Conservation (phyloP, 1,140 invertebrate species). For the Euura saliciscinereae region DNA sequence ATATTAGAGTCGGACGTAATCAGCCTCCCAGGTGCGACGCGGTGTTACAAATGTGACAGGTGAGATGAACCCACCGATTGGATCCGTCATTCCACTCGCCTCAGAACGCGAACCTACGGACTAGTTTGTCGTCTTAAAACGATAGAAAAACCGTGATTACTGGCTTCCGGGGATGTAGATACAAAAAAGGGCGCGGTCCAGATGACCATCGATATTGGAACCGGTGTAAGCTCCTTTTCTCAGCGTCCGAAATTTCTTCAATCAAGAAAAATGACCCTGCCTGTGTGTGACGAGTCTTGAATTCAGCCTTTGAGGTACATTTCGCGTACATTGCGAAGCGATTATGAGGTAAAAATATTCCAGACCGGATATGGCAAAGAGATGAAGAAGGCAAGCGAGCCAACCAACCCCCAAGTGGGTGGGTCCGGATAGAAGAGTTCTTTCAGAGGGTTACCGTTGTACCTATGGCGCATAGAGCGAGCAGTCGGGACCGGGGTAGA, state of each 20-base stretch:
- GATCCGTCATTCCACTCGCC: not conserved
- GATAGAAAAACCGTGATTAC: not conserved
- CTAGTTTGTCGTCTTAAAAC: not conserved
- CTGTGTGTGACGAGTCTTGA: no score
- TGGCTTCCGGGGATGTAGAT: not conserved
- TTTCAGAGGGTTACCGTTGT: not conserved
- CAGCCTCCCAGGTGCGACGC: constrained; percentile 39
- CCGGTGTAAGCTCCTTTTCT: not conserved
- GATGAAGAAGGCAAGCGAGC: no score
- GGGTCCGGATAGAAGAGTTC: not conserved
- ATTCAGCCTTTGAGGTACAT: no score
- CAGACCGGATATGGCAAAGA: no score
- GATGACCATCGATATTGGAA: not conserved
- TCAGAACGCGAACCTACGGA: no score
- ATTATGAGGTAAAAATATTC: no score
- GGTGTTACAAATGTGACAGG: constrained; percentile 9
- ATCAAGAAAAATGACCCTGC: no score
- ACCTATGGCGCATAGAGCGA: constrained; percentile 15
- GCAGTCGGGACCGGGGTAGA: constrained; percentile 42
- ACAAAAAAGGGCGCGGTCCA: constrained; percentile 6
- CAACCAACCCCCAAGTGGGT: not conserved
- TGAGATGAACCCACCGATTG: not conserved
- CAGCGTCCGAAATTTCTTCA: not conserved
- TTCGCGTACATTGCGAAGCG: no score
- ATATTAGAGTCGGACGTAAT: constrained; percentile 50